phyloP scores from a whole-genome alignment of 2,113 vertebrate genomes.

The Amphiprion ocellaris region DNA sequence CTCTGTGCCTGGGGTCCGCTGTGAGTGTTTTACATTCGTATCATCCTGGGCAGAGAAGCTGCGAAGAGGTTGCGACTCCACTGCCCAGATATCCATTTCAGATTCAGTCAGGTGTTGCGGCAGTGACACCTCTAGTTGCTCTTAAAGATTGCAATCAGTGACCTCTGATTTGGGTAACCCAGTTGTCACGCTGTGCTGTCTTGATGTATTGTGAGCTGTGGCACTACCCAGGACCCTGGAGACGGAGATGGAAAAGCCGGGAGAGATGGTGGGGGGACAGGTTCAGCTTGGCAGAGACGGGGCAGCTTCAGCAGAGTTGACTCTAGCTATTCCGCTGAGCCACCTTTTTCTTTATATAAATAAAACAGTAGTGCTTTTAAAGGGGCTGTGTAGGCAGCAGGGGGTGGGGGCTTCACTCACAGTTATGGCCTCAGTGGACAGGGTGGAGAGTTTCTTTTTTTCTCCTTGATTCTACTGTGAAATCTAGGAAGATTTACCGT shows the following conservation, averaged over 20 bases:
- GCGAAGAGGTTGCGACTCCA: conserved; percentile 41
- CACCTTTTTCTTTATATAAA: conserved; percentile 63
- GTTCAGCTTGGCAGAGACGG: conserved; percentile 21
- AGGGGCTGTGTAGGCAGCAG: conserved; percentile 20
- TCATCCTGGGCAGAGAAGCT: conserved; percentile 28
- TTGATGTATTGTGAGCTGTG: conserved; percentile 65
- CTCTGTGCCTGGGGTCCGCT: conserved; percentile 25
- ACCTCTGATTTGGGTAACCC: conserved; percentile 80
- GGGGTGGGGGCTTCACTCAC: conserved; percentile 26
- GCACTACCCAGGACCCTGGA: conserved; percentile 38
- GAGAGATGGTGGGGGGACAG: conserved; percentile 16
- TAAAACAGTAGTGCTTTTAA: conserved; percentile 77
- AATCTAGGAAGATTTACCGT: background rate
- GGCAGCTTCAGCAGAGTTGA: conserved; percentile 49
- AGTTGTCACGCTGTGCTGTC: conserved; percentile 66
- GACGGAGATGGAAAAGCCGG: conserved; percentile 55
- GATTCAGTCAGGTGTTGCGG: conserved; percentile 70
- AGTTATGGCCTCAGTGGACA: conserved; percentile 20
- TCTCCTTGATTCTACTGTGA: background rate
- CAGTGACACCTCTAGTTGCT: conserved; percentile 76
- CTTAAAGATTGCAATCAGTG: conserved; percentile 82
- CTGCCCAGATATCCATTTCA: conserved; percentile 72
- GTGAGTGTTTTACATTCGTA: conserved; percentile 35
- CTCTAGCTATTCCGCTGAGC: conserved; percentile 57
- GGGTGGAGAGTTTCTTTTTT: background rate